Base-by-base conservation (phyloP, 2,113 vertebrate species). In the Labeo rohita region DNA sequence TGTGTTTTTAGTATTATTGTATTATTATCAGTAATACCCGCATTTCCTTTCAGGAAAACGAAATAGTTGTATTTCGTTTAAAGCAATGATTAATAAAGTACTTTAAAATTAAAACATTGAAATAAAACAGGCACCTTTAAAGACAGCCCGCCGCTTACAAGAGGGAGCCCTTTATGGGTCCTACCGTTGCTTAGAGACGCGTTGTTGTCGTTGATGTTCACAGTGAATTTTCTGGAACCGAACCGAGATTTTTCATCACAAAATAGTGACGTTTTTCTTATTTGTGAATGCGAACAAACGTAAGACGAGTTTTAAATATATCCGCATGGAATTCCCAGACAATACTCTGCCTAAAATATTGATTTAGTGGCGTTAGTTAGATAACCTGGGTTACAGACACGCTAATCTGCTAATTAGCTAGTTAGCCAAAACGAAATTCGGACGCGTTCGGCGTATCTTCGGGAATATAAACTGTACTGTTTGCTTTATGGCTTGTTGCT, bases 111-210 rank as follows among this genome's bases (percentile, higher is more conserved):
- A n/a, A n/a, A n/a, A n/a, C n/a, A n/a, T n/a, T n/a, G 34, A 45
- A 73, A 73, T 9, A 8, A 47, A 80, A 28, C 80, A 72, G 80
- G 80, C 80, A 70, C 6, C 3, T 68, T 21, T 0, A 70, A 36
- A 15, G 65, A 39, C 65, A 72, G 45, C 80, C 45, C 13, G 43
- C 6, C 13, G 45, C 15, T n/a, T n/a, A 43, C 0, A 0, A 0
- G 3, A 1, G 21, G 12, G 76, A 0, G 92, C 88, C 92, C 91
- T 90, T 87, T 61, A 4, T 21, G 93, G 93, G 94, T 94, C 93
- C 39, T 43, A n/a, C 86, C 89, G 94, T 95, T 95, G 94, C 94
- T 84, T 94, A 92, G 94, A 84, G 93, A 95, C 94, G 80, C 84
- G 84, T 80, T 88, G 76, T 72, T 16, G 73, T 85, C 34, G 8